phyloP scores from a whole-genome alignment of 2,113 vertebrate genomes.

The Anhinga anhinga region DNA sequence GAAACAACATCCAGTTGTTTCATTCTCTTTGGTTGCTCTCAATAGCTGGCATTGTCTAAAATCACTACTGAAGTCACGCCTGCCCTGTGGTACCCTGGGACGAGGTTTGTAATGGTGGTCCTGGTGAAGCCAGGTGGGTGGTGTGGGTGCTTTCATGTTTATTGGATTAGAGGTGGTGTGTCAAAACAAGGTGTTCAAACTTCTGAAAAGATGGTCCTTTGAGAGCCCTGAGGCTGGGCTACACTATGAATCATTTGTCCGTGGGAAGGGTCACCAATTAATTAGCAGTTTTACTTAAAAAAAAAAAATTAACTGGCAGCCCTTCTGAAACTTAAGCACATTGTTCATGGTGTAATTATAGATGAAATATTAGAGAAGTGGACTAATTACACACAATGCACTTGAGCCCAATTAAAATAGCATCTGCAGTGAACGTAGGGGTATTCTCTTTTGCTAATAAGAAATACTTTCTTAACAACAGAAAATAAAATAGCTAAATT shows the following conservation, averaged over 20 bases:
- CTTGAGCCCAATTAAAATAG: slow-evolving; percentile 81
- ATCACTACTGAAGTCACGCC: not conserved
- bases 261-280: slow-evolving; percentile 53
- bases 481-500: slow-evolving; percentile 82
- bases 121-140: not conserved
- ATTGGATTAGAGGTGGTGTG: not conserved
- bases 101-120: not conserved
- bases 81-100: rapidly evolving
- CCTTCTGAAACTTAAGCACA: slow-evolving; percentile 75
- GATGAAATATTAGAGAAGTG: slow-evolving; percentile 82
- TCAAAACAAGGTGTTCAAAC: not conserved
- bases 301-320: slow-evolving; percentile 9
- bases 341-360: slow-evolving; percentile 77
- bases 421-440: slow-evolving; percentile 71
- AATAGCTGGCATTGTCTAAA: not conserved
- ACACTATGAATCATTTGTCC: not conserved
- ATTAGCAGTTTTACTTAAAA: slow-evolving; percentile 35
- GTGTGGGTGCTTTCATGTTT: not conserved
- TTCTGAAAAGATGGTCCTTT: not conserved
- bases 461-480: slow-evolving; percentile 79
- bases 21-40: not conserved
- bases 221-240: not conserved
- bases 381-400: slow-evolving; percentile 78
- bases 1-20: not conserved
- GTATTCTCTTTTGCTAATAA: slow-evolving; percentile 75